Evolutionary conservation across 1,140 invertebrate species (phyloP).

Genomic region (Dryas iulia): DNA sequence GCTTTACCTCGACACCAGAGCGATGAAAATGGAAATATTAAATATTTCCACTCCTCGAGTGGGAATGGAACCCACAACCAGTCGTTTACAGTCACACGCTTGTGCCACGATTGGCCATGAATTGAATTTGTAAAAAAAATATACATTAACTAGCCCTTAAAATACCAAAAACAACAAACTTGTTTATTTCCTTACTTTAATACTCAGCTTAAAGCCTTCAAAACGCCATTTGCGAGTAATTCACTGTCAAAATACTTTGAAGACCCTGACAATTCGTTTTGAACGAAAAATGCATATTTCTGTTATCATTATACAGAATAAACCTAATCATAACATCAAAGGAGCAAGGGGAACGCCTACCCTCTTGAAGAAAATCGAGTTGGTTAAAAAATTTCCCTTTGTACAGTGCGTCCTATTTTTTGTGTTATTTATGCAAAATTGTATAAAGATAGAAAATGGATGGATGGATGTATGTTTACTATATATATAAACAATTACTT

Average conservation of each 20-base stretch:
- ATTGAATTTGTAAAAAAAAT: too few species aligned
- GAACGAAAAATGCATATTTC: conserved; percentile 49
- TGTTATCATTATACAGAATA: conserved; percentile 48
- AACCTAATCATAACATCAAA: conserved; percentile 57
- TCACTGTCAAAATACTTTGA: conserved; percentile 34
- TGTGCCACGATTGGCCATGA: too few species aligned
- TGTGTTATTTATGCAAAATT: background rate
- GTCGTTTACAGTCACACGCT: too few species aligned
- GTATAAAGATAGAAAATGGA: background rate
- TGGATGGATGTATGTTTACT: background rate
- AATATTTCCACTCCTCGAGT: too few species aligned
- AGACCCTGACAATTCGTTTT: conserved; percentile 21
- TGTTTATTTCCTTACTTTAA: background rate
- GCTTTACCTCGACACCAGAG: too few species aligned
- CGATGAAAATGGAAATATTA: too few species aligned
- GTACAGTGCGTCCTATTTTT: background rate
- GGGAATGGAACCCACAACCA: too few species aligned
- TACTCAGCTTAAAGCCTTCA: too few species aligned
- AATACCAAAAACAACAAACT: too few species aligned
- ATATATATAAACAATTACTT: background rate
- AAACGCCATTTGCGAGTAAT: conserved; percentile 11
- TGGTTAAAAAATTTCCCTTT: conserved; percentile 43
- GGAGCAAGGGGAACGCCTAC: conserved; percentile 24
- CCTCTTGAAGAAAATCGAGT: conserved; percentile 44
- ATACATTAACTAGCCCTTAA: too few species aligned